Base-by-base conservation (phyloP, 2,113 vertebrate species). In the Parotia lawesii region DNA sequence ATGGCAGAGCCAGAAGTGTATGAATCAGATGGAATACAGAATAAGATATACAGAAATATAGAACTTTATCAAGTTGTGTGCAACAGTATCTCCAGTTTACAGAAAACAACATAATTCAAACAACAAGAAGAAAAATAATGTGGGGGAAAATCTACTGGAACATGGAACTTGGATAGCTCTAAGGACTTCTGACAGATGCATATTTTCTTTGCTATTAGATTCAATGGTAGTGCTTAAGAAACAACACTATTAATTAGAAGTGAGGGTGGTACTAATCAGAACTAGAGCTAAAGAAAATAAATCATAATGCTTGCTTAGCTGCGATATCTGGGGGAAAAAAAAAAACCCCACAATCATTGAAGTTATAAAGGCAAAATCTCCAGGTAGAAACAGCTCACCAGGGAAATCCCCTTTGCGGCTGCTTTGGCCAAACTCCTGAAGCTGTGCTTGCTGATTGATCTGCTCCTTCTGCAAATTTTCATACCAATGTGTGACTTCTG, bases 391-490 rank as follows among this genome's bases (percentile, higher is more conserved):
- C 0, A 42, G 85, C 97, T 97, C 95, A 99, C 99, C 99, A 96
- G 99, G 98, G 97, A 99, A 99, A 83, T 99, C 99, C 81, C 98
- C 99, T 92, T 99, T 99, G 48, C 99, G 98, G 91, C 98, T 98
- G 97, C 98, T 99, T 97, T 99, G 99, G 38, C 99, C 99, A 60
- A 99, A 99, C 96, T 99, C 99, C 97, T 99, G 99, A 80, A 99
- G 98, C 97, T 99, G 99, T 28, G 99, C 99, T 97, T 99, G 99
- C 81, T 99, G 99, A 96, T 98, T 99, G 97, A 99, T 97, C 97
- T 99, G 99, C 97, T 99, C 99, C 97, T 99, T 99, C 98, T 99
- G 99, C 95, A 99, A 97, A 94, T 99, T 99, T 97, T 99, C 99
- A 10, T 99, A 99, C 99, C 99, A 99, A 75, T 99, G 99, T 15